Evolutionary conservation across 2,113 vertebrate species (phyloP).

Genomic region (Saccopteryx leptura): DNA sequence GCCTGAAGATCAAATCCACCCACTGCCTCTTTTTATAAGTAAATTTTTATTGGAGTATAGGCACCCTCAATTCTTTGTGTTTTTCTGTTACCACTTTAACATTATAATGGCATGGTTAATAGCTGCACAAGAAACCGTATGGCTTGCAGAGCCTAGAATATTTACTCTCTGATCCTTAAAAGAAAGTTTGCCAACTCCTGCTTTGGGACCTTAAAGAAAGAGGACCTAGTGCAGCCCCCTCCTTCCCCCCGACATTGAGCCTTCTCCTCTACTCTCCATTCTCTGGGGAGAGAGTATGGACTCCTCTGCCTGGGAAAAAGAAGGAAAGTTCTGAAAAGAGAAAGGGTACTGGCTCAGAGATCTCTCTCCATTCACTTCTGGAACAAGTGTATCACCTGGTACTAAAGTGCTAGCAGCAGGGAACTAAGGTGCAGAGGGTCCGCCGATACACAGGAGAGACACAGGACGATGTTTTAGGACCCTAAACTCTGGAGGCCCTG

Average conservation of each 20-base stretch:
- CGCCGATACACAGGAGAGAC: neutral
- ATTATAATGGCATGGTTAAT: neutral
- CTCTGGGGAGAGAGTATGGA: neutral
- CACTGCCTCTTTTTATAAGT: neutral
- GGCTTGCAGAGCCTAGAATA: neutral
- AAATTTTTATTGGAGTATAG: neutral
- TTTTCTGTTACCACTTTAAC: neutral
- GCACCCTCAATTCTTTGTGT: neutral
- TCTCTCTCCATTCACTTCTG: neutral
- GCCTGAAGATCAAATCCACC: neutral
- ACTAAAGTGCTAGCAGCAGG: neutral
- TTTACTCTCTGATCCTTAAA: neutral
- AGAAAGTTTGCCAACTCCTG: neutral
- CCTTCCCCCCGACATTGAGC: neutral
- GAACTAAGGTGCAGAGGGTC: neutral
- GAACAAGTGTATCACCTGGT: neutral
- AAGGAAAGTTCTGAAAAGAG: constrained; percentile 37
- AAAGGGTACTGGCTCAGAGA: neutral
- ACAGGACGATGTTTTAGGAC: neutral
- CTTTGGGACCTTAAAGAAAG: neutral
- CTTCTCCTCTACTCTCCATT: constrained; percentile 20
- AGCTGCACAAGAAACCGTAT: neutral
- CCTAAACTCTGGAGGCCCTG: neutral
- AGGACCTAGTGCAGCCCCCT: neutral
- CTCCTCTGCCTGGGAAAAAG: constrained; percentile 40